Percentiles rank a stretch among this genome's conserved stretches.
These are phyloP conservation scores for Tinea pellionella DNA, from an alignment of 2,888 invertebrate species.

Conservation along the genomic window DNA sequence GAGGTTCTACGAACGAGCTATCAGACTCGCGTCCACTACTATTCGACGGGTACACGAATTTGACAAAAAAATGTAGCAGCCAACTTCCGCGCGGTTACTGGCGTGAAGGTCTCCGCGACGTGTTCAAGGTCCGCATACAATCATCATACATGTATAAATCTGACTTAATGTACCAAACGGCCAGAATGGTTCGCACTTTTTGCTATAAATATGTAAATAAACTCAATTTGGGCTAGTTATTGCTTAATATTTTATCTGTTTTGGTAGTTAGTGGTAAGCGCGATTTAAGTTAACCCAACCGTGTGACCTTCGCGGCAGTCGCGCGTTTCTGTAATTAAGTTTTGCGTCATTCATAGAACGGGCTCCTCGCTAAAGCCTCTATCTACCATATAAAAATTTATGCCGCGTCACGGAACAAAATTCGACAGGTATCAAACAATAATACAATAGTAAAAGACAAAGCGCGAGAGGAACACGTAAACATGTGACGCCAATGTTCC, in stretches of 20 bases:
- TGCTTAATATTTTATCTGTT: slow-evolving; percentile 11
- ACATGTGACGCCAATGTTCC: background rate
- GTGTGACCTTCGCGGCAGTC: slow-evolving; percentile 46
- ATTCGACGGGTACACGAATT: slow-evolving; percentile 26
- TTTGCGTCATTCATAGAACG: slow-evolving; percentile 61
- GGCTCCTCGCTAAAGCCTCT: slow-evolving; percentile 61
- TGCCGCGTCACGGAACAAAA: background rate
- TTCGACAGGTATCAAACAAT: background rate
- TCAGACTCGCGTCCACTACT: slow-evolving; percentile 19
- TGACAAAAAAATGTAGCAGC: slow-evolving; percentile 53
- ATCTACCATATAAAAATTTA: slow-evolving; percentile 20
- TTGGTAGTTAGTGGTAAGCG: background rate
- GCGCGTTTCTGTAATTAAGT: slow-evolving; percentile 63
- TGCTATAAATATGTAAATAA: slow-evolving; percentile 36
- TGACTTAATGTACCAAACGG: slow-evolving; percentile 51
- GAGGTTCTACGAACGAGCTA: slow-evolving; percentile 34
- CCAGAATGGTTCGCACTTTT: slow-evolving; percentile 49
- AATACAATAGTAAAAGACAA: background rate
- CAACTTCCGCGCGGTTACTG: slow-evolving; percentile 68
- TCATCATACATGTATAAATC: slow-evolving; percentile 65
- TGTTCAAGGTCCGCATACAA: slow-evolving; percentile 66
- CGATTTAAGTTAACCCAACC: slow-evolving; percentile 14
- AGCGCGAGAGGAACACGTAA: background rate
- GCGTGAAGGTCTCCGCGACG: slow-evolving; percentile 63
- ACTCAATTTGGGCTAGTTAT: slow-evolving; percentile 39